Percentiles rank a stretch among this genome's conserved stretches.
These are phyloP conservation scores for Lasioglossum leucozonium DNA, from an alignment of 2,888 invertebrate species.

Conservation along the genomic window DNA sequence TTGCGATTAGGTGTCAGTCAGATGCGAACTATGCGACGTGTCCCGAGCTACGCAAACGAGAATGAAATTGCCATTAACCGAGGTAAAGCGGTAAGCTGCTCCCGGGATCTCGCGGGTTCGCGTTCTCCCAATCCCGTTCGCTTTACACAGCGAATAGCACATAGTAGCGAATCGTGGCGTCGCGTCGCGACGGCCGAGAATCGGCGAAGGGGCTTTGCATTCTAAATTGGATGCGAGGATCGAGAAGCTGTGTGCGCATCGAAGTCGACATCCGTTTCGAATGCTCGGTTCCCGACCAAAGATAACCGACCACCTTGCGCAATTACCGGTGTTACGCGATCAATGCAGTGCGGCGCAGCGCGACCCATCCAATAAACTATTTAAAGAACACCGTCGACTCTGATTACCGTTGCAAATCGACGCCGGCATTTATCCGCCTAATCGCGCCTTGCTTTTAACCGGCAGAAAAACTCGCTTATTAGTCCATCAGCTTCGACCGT, in stretches of 20 bases:
- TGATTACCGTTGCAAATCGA: conserved; percentile 38
- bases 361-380: conserved; percentile 4
- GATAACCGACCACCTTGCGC: conserved; percentile 24
- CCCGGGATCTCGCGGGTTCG: conserved; percentile 27
- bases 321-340: conserved; percentile 1
- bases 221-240: conserved; percentile 46
- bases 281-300: not conserved
- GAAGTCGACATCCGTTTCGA: conserved; percentile 18
- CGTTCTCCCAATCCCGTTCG: conserved; percentile 3
- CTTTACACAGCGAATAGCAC: conserved; percentile 31
- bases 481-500: conserved; percentile 40
- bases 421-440: not conserved
- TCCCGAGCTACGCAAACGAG: conserved; percentile 60
- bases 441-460: not conserved
- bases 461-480: conserved; percentile 45
- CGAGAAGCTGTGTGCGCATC: conserved; percentile 5
- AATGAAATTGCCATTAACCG: conserved; percentile 65
- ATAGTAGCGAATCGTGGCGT: conserved; percentile 17
- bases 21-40: conserved; percentile 66
- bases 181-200: too few relatives aligned
- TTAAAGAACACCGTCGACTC: conserved; percentile 20
- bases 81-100: conserved; percentile 36
- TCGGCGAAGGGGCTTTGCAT: conserved; percentile 43
- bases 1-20: conserved; percentile 70
- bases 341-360: not conserved